Conservation (phyloP, 2,113 vertebrate species). For the Petroica traversi region DNA sequence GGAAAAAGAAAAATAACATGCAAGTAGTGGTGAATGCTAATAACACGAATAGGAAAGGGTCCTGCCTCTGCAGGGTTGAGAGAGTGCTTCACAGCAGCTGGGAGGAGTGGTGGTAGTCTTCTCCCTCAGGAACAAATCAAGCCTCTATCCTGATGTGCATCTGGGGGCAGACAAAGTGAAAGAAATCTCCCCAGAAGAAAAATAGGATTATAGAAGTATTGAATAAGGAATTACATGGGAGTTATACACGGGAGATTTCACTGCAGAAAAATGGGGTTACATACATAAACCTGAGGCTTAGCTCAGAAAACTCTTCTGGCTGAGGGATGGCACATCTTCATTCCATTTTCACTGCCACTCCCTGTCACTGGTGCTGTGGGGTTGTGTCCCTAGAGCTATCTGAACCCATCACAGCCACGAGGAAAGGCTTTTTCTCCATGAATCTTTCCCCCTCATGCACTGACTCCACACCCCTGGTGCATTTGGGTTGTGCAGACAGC, state of each 20-base stretch:
- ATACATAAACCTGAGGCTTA: background rate
- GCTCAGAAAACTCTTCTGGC: background rate
- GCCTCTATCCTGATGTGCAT: background rate
- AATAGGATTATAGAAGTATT: background rate
- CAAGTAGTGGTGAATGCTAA: conserved; percentile 35
- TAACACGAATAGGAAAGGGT: background rate
- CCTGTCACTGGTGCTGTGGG: background rate
- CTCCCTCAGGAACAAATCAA: background rate
- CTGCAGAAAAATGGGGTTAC: background rate
- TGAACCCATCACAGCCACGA: fast-evolving
- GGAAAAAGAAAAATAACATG: conserved; percentile 36
- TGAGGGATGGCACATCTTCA: background rate
- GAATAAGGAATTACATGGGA: conserved; percentile 25
- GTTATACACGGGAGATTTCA: background rate
- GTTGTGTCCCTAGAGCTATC: background rate
- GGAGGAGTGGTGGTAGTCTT: background rate
- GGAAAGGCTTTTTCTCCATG: background rate
- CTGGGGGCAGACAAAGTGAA: background rate
- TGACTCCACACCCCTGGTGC: fast-evolving
- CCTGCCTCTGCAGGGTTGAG: conserved; percentile 15
- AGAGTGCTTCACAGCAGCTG: background rate
- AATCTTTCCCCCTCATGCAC: fast-evolving
- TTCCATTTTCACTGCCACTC: background rate
- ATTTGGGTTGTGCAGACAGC: background rate
- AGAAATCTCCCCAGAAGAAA: conserved; percentile 2